phyloP scores from a whole-genome alignment of 2,888 invertebrate species.

The Anarsia innoxiella region DNA sequence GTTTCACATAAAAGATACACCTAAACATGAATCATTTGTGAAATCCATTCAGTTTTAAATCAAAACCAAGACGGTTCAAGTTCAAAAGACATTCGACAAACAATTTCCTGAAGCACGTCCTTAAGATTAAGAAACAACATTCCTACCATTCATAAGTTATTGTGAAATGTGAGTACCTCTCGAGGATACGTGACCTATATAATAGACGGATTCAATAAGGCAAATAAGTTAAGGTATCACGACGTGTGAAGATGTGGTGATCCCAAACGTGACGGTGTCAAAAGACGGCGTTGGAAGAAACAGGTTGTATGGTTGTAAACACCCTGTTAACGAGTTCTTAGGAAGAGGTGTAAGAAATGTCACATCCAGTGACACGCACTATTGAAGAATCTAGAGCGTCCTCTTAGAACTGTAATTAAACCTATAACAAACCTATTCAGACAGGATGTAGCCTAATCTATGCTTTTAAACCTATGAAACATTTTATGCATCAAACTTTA shows the following conservation, averaged over 20 bases:
- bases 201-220: conserved; percentile 44
- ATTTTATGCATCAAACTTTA: no score
- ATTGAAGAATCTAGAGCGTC: no score
- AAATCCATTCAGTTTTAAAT: no score
- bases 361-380: conserved; percentile 35
- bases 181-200: conserved; percentile 63
- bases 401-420: no score
- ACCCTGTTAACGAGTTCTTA: conserved; percentile 55
- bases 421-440: no score
- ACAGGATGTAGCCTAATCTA: no score
- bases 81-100: conserved; percentile 19
- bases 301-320: conserved; percentile 70
- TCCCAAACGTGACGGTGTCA: conserved; percentile 58
- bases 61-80: no score
- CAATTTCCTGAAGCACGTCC: conserved; percentile 34
- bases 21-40: no score
- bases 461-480: no score
- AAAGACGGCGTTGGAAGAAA: conserved; percentile 48
- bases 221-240: conserved; percentile 46
- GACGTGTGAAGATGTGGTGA: conserved; percentile 32
- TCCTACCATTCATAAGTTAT: conserved; percentile 42
- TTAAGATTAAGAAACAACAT: conserved; percentile 51
- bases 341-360: conserved; percentile 49
- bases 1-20: no score
- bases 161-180: conserved; percentile 52